Conservation (phyloP, 1,140 invertebrate genomes). For the Heliconius melpomene region DNA sequence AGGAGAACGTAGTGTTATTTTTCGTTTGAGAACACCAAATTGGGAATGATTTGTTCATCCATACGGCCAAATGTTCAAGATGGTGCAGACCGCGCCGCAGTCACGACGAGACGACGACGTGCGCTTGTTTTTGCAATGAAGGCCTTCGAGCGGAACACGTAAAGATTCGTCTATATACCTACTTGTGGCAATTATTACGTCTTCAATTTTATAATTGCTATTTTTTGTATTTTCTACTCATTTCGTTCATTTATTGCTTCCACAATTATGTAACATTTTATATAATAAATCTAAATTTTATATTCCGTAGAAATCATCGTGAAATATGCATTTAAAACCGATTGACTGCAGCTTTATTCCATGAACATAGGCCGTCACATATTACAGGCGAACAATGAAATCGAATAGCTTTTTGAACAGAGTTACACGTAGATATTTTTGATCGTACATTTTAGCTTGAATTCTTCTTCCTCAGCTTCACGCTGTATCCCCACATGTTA, state of each 20-base stretch:
- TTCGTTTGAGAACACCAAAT: constrained; percentile 31
- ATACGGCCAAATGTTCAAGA: constrained; percentile 38
- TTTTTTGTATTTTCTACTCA: neutral
- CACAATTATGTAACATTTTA: neutral
- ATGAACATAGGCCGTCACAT: neutral
- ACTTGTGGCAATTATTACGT: constrained; percentile 53
- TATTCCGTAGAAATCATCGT: neutral
- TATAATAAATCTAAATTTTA: neutral
- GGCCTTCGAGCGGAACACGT: constrained; percentile 67
- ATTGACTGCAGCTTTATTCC: neutral
- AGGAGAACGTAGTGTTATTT: constrained; percentile 35
- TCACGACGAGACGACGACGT: constrained; percentile 58
- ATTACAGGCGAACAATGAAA: neutral
- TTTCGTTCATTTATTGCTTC: neutral
- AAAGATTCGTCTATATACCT: constrained; percentile 75
- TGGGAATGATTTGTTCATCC: constrained; percentile 39
- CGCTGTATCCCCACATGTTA: no score
- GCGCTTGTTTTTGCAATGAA: constrained; percentile 64
- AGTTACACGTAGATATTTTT: neutral
- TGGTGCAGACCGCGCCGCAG: constrained; percentile 43
- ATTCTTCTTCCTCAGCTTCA: no score
- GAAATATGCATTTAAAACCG: neutral
- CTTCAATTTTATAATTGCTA: constrained; percentile 19
- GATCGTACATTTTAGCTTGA: neutral
- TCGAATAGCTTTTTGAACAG: neutral